Evolutionary conservation across 2,888 invertebrate species (phyloP), one percentile per base, ranked within the genome.

Genomic region (Muschampia plurimacula): DNA sequence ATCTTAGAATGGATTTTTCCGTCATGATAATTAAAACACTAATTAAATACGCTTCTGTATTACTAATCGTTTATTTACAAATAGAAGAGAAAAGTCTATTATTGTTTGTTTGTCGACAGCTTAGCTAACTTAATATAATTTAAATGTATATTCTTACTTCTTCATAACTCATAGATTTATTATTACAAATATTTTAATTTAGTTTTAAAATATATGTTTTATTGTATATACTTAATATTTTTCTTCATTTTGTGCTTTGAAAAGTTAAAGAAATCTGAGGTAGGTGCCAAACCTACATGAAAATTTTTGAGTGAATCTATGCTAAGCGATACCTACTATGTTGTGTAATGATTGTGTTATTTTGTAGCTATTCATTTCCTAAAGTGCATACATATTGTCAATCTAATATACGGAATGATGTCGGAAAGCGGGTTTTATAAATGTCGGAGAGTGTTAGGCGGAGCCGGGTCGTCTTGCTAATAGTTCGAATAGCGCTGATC

Each of bases 401-500:
- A 62, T 63, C n/a, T 8, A 62, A 63, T 44, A 15, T 9, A 64
- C 44, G 64, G 57, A 70, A 57, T 44, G 44, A 59, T 59, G 57
- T 59, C 15, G 41, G n/a, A 22, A 41, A 64, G 63, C 64, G 36
- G 44, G 63, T 69, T 70, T 46, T 55, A 65, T 46, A 65, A 60
- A 60, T 49, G 71, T 71, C 66, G 65, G 49, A 71, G 59, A 66
- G 66, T 71, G 52, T 71, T 80, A 73, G 80, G 77, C 78, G 76
- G 78, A 77, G 77, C 75, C 77, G 76, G 75, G 80, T 80, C 72
- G 80, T 80, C 67, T 72, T 59, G 80, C 83, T 85, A 85, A 85
- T 86, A 86, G 86, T 86, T 86, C 85, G 87, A 88, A 89, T 88
- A 89, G 86, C 84, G 85, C 85, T 81, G 86, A 88, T 87, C 84